These are phyloP conservation scores for Scaptomyza cyrtandrae DNA, from an alignment of 2,888 invertebrate genomes.

Conservation along the genomic window DNA sequence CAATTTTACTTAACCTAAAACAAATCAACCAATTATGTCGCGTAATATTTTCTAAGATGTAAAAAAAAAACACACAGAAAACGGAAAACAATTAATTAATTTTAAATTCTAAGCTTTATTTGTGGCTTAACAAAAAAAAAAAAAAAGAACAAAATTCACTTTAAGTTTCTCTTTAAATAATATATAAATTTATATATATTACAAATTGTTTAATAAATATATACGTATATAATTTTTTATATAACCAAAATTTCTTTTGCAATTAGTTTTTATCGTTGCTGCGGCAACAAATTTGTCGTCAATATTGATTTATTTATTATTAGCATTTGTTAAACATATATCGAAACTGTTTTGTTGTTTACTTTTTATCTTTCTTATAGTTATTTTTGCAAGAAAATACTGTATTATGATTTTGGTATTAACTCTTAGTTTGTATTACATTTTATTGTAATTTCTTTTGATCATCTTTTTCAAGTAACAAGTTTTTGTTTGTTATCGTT, in stretches of 20 bases:
- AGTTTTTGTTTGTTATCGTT: background rate
- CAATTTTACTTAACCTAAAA: constrained; percentile 36
- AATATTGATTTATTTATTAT: constrained; percentile 25
- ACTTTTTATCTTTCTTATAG: constrained; percentile 23
- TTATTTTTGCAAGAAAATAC: constrained; percentile 73
- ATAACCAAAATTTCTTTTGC: constrained; percentile 59
- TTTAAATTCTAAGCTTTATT: constrained; percentile 50
- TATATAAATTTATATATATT: constrained; percentile 63
- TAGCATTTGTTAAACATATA: constrained; percentile 2
- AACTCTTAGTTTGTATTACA: constrained; percentile 1
- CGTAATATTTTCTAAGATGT: constrained; percentile 51
- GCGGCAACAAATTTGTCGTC: constrained; percentile 33
- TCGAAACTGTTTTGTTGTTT: constrained; percentile 27
- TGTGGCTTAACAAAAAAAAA: constrained; percentile 47
- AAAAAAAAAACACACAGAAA: constrained; percentile 16
- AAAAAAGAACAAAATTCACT: constrained; percentile 36
- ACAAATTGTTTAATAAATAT: constrained; percentile 73
- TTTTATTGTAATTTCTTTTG: background rate
- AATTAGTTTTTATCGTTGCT: constrained; percentile 39
- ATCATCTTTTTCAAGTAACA: background rate
- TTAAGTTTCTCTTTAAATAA: constrained; percentile 73
- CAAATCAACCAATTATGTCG: constrained; percentile 30
- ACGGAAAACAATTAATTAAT: constrained; percentile 27
- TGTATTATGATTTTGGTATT: constrained; percentile 28
- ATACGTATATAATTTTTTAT: constrained; percentile 74